These are phyloP conservation scores for Lochmaea crataegi DNA, from an alignment of 2,888 invertebrate species.

Conservation along the genomic window DNA sequence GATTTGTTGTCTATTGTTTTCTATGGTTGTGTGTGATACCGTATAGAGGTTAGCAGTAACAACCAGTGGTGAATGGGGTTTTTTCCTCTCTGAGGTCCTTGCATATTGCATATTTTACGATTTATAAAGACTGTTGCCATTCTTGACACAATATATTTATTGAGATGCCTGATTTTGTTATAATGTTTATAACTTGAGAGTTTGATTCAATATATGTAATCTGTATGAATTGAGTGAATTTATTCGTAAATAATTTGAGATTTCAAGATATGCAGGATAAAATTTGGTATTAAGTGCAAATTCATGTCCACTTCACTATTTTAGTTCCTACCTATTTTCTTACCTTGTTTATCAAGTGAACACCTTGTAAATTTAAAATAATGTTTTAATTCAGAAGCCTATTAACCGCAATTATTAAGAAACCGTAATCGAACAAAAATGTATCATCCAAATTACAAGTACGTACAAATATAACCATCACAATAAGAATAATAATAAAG, in stretches of 20 bases:
- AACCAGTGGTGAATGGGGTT: too few species aligned
- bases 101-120: too few species aligned
- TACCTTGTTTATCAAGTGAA: neutral
- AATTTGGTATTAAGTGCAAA: neutral
- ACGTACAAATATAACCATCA: conserved; percentile 29
- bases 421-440: conserved; percentile 18
- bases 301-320: neutral
- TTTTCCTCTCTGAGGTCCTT: too few species aligned
- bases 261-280: neutral
- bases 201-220: too few species aligned
- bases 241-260: neutral
- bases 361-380: conserved; percentile 16
- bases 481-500: conserved; percentile 28
- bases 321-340: neutral
- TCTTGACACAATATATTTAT: too few species aligned
- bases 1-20: too few species aligned
- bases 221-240: too few species aligned
- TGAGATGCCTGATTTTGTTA: too few species aligned
- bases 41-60: too few species aligned
- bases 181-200: neutral
- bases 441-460: conserved; percentile 26
- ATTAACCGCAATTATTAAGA: conserved; percentile 26
- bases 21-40: too few species aligned
- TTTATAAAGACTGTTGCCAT: too few species aligned
- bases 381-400: conserved; percentile 24